Conservation (phyloP, 1,140 invertebrate genomes). For the Ladona fulva region DNA sequence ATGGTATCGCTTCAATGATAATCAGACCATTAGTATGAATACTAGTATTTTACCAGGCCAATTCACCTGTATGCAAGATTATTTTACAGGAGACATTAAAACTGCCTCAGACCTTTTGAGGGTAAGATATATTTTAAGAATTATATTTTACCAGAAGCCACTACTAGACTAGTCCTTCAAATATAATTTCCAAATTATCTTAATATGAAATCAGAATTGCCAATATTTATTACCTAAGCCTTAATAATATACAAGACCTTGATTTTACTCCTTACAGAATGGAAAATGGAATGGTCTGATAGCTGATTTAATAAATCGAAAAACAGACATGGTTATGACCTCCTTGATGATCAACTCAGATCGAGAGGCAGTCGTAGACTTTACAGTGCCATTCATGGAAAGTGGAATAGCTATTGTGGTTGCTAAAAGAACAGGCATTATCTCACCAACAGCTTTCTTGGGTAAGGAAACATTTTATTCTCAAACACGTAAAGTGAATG, state of each 20-base stretch:
- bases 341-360: constrained; percentile 96
- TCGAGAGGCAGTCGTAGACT: constrained; percentile 83
- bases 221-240: too few relatives aligned
- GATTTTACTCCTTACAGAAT: constrained; percentile 45
- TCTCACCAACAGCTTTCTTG: constrained; percentile 96
- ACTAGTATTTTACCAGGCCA: too few relatives aligned
- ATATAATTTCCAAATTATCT: too few relatives aligned
- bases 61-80: too few relatives aligned
- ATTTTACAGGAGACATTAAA: too few relatives aligned
- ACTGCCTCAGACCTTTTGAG: too few relatives aligned
- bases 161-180: too few relatives aligned
- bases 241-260: background rate
- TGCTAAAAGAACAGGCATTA: constrained; percentile 93
- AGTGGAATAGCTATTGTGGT: constrained; percentile 97
- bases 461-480: constrained; percentile 43
- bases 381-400: constrained; percentile 96
- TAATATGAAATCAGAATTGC: too few relatives aligned
- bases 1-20: too few relatives aligned
- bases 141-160: too few relatives aligned
- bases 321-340: constrained; percentile 94
- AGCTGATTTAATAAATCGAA: constrained; percentile 82
- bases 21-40: too few relatives aligned
- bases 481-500: background rate
- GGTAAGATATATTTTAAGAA: too few relatives aligned
- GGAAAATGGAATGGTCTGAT: constrained; percentile 97